Base-by-base conservation (phyloP, 2,888 invertebrate genomes). In the Tipula lateralis region DNA sequence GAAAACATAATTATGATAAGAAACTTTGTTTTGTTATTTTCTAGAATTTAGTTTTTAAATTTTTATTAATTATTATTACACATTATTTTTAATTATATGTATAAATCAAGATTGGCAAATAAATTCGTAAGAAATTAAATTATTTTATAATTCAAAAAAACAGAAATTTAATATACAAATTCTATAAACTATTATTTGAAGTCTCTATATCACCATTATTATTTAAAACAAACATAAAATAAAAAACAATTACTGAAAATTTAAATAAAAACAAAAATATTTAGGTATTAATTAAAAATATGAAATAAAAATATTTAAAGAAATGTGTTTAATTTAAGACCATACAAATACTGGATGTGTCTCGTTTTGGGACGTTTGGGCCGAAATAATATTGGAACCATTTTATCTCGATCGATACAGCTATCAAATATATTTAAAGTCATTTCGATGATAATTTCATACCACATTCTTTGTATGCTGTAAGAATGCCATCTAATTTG, bases 181-280 rank as follows among this genome's bases (percentile, higher is more conserved):
- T 66, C 19, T 66, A 44, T 66, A 66, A 24, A 24, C 7, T 66
- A 24, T 66, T 9, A 12, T 66, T 66, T 66, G 24, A 6, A 66
- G 19, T 66, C 66, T 66, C 24, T 66, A 66, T 24, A 66, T 24
- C 7, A 66, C 66, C 19, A 66, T n/a, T n/a, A 66, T 66, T 66
- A 66, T 66, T 66, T 66, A 19, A 66, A 66, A 66, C 66, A 66
- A 19, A 66, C 24, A 66, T 66, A 66, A 66, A 9, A 66, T 13
- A 66, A 66, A 66, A 66, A 66, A 66, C 66, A 66, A 66, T 66
- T 66, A 66, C 66, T 66, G 66, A 66, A 66, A 66, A 66, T 66
- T 66, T 66, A 66, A 66, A 9, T 66, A 66, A 66, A n/a, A 66
- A 66, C 66, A 66, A 50, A 50, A 16, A 66, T 66, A 66, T 66